Conservation (phyloP, 2,113 vertebrate species). For the Bathybates hornii region DNA sequence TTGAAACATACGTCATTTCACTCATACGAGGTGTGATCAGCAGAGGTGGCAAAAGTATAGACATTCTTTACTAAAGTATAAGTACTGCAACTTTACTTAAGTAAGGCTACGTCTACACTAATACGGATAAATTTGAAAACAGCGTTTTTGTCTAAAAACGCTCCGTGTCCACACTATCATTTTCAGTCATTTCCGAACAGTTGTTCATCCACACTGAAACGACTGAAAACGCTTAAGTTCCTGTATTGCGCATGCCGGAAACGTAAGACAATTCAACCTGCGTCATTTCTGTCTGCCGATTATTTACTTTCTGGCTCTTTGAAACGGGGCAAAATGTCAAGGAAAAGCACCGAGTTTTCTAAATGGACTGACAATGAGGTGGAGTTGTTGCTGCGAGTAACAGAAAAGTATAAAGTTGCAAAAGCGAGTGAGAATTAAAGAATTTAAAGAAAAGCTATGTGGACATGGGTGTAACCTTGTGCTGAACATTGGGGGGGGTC, state of each 20-base stretch:
- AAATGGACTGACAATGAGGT: neutral
- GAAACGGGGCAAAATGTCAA: neutral
- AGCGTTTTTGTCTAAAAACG: neutral
- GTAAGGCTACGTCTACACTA: neutral
- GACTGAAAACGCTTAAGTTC: neutral
- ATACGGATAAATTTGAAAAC: neutral
- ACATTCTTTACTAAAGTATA: neutral
- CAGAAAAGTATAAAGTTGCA: neutral
- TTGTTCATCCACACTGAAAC: neutral
- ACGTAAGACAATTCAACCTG: neutral
- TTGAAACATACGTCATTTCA: neutral
- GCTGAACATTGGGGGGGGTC: neutral
- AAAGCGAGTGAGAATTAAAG: neutral
- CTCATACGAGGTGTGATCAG: neutral
- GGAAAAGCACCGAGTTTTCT: accelerated
- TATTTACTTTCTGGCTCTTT: neutral
- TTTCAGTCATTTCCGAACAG: neutral
- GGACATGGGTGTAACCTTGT: neutral
- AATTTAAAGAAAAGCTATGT: neutral
- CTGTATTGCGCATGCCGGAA: neutral
- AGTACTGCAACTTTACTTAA: neutral
- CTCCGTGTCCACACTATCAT: neutral
- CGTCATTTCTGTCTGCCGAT: neutral
- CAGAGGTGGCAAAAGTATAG: neutral
- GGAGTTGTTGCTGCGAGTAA: neutral